A percentile compares a stretch with the other conserved stretches of the same genome.
phyloP scores from a whole-genome alignment of 2,888 invertebrate species.

The Synanthedon andrenaeformis region DNA sequence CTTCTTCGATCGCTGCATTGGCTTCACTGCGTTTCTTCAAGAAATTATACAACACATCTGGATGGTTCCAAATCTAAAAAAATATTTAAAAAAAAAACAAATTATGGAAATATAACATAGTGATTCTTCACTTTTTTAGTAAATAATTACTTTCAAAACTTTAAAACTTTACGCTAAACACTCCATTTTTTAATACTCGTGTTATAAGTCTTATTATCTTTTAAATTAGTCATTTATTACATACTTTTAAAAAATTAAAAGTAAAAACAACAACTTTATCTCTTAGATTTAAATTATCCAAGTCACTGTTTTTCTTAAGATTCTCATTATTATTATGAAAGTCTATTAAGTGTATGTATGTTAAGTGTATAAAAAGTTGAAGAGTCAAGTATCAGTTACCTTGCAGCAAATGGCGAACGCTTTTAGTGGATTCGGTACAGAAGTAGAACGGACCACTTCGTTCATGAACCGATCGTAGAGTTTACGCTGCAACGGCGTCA shows the following conservation, averaged over 20 bases:
- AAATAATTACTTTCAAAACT: no score
- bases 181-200: no score
- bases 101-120: not conserved
- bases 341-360: no score
- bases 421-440: conserved; percentile 94
- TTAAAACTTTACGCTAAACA: no score
- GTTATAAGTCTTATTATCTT: no score
- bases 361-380: no score
- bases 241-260: no score
- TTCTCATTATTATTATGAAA: no score
- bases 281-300: no score
- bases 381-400: conserved; percentile 41
- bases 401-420: conserved; percentile 99
- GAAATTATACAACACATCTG: conserved; percentile 91
- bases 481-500: conserved; percentile 91
- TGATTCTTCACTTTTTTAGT: not conserved
- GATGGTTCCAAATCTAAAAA: conserved; percentile 91
- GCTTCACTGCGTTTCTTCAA: conserved; percentile 84
- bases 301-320: no score
- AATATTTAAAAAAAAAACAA: conserved; percentile 1
- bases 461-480: conserved; percentile 95
- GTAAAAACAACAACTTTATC: no score
- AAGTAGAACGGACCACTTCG: conserved; percentile 86
- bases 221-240: no score
- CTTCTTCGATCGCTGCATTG: conserved; percentile 77